These are phyloP conservation scores for Acanthopleura granulata DNA, from an alignment of 2,888 invertebrate genomes.

Conservation along the genomic window DNA sequence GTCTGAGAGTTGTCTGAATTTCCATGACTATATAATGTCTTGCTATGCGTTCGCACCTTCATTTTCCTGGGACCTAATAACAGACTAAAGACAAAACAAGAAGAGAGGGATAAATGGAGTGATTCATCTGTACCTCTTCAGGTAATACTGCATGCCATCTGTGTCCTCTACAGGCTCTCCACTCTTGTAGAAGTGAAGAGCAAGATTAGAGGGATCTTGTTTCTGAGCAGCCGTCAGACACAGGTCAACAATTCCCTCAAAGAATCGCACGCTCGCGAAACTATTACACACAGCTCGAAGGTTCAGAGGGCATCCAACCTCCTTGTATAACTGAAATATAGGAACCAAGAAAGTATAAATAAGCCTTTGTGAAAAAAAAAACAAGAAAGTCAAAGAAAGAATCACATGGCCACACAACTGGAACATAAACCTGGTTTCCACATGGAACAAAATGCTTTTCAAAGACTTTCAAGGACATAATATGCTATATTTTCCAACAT, in stretches of 20 bases:
- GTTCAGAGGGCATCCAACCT: conserved; percentile 89
- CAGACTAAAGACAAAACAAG: too few relatives aligned
- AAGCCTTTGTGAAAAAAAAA: neutral
- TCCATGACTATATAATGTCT: too few relatives aligned
- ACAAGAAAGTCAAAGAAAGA: neutral
- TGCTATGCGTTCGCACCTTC: too few relatives aligned
- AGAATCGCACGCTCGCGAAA: conserved; percentile 82
- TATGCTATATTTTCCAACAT: too few relatives aligned
- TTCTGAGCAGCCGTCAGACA: conserved; percentile 86
- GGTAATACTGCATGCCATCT: conserved; percentile 82
- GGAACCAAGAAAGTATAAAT: neutral
- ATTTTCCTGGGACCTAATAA: too few relatives aligned
- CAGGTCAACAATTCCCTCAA: conserved; percentile 89
- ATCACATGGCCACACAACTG: too few relatives aligned
- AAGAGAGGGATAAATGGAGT: too few relatives aligned
- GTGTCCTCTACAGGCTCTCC: conserved; percentile 86
- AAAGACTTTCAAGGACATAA: too few relatives aligned
- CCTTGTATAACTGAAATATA: conserved; percentile 79
- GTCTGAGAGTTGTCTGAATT: too few relatives aligned
- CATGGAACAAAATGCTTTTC: too few relatives aligned
- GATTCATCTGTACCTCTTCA: conserved; percentile 62
- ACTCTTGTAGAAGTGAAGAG: conserved; percentile 87
- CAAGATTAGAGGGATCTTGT: conserved; percentile 89
- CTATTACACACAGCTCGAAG: conserved; percentile 87
- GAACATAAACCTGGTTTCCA: too few relatives aligned